These are phyloP conservation scores for Drosophila eohydei DNA, from an alignment of 2,888 invertebrate species.

Conservation along the genomic window DNA sequence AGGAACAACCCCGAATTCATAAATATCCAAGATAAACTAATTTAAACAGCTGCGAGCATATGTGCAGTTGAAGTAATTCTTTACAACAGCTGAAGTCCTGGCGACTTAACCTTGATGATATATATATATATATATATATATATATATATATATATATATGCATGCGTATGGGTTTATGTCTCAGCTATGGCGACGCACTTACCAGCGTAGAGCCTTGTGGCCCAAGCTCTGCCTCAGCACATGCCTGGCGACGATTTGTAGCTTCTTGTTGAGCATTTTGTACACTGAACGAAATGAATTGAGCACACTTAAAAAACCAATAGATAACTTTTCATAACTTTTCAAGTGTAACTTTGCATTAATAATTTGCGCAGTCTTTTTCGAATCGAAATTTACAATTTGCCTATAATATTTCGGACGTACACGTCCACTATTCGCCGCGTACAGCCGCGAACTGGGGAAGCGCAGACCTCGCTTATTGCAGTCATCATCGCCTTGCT, in stretches of 20 bases:
- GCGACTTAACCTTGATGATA: neutral
- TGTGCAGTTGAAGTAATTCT: neutral
- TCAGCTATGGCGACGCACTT: conserved; percentile 18
- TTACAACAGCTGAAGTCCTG: neutral
- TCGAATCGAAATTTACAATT: neutral
- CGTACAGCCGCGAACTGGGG: conserved; percentile 22
- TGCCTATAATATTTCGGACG: neutral
- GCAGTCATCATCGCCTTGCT: neutral
- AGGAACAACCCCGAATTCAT: neutral
- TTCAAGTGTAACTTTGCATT: neutral
- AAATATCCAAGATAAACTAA: neutral
- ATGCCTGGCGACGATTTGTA: conserved; percentile 42
- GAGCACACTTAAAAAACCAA: neutral
- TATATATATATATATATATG: neutral
- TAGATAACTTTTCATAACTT: conserved; percentile 20
- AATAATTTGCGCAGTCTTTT: neutral
- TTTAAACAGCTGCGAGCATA: neutral
- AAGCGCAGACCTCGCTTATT: neutral
- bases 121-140: neutral
- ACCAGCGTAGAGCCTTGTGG: conserved; percentile 50
- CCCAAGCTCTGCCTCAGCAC: conserved; percentile 33
- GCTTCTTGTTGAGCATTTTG: conserved; percentile 46
- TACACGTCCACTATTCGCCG: conserved; percentile 24
- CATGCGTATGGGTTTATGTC: conserved; percentile 1
- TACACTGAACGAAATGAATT: neutral